These are phyloP conservation scores for Cheilosia grossa DNA, from an alignment of 2,888 invertebrate species.

Conservation along the genomic window DNA sequence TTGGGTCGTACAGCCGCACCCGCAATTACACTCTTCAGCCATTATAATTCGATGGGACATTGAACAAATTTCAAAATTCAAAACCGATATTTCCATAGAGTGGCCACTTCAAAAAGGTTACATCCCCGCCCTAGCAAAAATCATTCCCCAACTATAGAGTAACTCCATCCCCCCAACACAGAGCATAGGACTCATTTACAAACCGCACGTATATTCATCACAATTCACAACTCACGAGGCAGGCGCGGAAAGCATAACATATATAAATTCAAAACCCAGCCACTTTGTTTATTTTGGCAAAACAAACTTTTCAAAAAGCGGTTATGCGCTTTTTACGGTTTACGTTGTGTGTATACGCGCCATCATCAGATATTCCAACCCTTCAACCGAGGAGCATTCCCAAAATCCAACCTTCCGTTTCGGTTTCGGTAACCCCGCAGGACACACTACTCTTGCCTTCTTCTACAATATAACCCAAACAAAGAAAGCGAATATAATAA, in stretches of 20 bases:
- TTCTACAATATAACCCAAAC: conserved; percentile 14
- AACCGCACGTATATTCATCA: conserved; percentile 21
- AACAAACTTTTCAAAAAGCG: conserved; percentile 70
- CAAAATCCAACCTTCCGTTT: neutral
- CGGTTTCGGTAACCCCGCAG: neutral
- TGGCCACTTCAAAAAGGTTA: conserved; percentile 15
- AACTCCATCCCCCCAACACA: neutral
- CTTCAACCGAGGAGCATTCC: conserved; percentile 30
- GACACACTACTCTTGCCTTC: neutral
- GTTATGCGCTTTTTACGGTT: conserved; percentile 64
- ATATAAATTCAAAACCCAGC: conserved; percentile 57
- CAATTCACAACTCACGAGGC: neutral
- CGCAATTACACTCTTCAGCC: conserved; percentile 2
- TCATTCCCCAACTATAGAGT: too few species aligned
- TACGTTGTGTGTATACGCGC: conserved; percentile 2
- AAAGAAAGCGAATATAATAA: conserved; percentile 64
- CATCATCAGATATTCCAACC: conserved; percentile 49
- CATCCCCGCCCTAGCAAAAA: neutral
- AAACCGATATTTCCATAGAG: conserved; percentile 45
- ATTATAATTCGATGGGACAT: conserved; percentile 37
- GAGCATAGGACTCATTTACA: conserved; percentile 9
- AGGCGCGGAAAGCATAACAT: conserved; percentile 43
- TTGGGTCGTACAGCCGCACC: neutral
- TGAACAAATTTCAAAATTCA: conserved; percentile 27
- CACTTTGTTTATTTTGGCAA: conserved; percentile 72